A percentile compares a stretch with the other conserved stretches of the same genome.
Conservation (phyloP, 1,140 invertebrate species). For the Diprion similis region DNA sequence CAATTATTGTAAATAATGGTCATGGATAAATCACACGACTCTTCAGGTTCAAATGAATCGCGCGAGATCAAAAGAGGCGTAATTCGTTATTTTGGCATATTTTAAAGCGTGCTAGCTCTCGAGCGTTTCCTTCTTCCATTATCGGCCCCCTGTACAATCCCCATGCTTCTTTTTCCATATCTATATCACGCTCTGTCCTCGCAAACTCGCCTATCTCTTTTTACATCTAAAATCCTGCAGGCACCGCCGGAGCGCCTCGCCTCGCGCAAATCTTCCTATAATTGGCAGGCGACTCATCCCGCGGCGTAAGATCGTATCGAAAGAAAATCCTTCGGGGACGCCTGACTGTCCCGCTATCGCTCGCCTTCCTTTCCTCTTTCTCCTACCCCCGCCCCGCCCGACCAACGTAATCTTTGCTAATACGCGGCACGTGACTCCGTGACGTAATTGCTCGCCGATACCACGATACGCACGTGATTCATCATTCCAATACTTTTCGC, state of each 20-base stretch:
- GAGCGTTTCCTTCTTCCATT: neutral
- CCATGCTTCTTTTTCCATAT: too few species aligned
- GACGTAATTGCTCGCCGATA: conserved; percentile 38
- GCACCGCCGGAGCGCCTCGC: neutral
- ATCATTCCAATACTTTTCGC: too few species aligned
- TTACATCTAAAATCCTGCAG: conserved; percentile 4
- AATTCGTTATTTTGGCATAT: neutral
- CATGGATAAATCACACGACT: neutral
- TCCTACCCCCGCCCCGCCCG: conserved; percentile 1
- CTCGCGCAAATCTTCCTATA: conserved; percentile 3
- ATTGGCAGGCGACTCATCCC: conserved; percentile 13
- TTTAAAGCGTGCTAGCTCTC: neutral
- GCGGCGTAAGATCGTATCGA: conserved; percentile 9
- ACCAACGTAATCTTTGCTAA: conserved; percentile 46
- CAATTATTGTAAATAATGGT: conserved; percentile 5
- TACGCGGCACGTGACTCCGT: conserved; percentile 47
- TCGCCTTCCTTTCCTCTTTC: neutral
- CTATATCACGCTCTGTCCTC: neutral
- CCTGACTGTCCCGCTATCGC: neutral
- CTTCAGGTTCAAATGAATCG: neutral
- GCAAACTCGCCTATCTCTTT: neutral
- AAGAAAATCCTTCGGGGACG: conserved; percentile 18
- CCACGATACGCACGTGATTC: too few species aligned
- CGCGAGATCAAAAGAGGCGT: neutral
- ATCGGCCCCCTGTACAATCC: neutral